Base-by-base conservation (phyloP, 2,888 invertebrate genomes). In the Antheraea yamamai region DNA sequence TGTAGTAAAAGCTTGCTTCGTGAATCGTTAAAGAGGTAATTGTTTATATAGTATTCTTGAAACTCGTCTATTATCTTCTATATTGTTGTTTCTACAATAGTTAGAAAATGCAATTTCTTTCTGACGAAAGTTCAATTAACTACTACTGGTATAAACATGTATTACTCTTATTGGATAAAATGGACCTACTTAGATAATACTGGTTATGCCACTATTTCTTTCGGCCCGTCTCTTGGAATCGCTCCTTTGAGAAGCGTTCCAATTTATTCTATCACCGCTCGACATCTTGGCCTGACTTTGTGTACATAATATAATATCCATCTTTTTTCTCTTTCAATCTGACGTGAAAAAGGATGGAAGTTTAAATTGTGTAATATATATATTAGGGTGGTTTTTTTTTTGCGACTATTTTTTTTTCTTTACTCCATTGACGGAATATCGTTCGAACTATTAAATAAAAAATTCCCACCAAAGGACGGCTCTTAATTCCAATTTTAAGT, bases 181-280 rank as follows among this genome's bases (percentile, higher is more conserved):
- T 30, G 23, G 26, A 23, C 12, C 0, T 26, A 26, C 30, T 14
- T 30, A 66, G 64, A 26, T 23, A 4, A 66, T 66, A 66, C 26
- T 30, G 14, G 16, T 66, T 66, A 30, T 66, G 26, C 30, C 26
- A 66, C 64, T 30, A 30, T 66, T 66, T 30, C 26, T 4, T 6
- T 10, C 26, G 26, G 4, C 64, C 26, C 64, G 16, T 64, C 64
- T 64, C 64, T 30, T 66, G 16, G 16, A 66, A 30, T 66, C 30
- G 64, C 16, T 30, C 64, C 30, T 30, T 66, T 16, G 64, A 30
- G 64, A 66, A 66, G 30, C 26, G 30, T 66, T 66, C 18, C 64
- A 66, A 66, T 66, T 66, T 66, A 66, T 30, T 66, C 26, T 66
- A 66, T 66, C 64, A 20, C 26, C 26, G 64, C 64, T 66, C 64